A percentile compares a stretch with the other conserved stretches of the same genome.
Conservation (phyloP, 53 echinoderm and acorn worm species). For the Pentamera pediparva region DNA sequence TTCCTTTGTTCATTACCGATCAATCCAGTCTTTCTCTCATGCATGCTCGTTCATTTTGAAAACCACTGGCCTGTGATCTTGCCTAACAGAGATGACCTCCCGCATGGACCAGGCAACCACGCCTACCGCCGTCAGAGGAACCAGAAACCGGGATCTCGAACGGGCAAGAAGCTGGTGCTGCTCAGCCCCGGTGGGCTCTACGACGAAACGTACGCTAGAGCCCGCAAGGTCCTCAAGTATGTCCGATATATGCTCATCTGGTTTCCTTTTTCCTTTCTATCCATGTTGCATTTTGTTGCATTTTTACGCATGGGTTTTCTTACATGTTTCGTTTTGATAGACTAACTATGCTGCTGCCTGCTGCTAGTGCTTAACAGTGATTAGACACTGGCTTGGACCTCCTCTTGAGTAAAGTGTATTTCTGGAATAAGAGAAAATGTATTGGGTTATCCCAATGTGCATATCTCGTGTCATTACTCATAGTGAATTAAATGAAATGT, state of each 20-base stretch:
- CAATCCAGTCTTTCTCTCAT: no score
- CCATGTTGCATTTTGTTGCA: neutral
- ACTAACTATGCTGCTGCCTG: no score
- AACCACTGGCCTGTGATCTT: slow-evolving; percentile 29
- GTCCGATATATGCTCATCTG: slow-evolving; percentile 5
- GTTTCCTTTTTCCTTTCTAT: neutral
- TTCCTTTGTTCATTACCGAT: neutral
- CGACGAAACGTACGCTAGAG: slow-evolving; percentile 65
- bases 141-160: neutral
- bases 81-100: slow-evolving; percentile 16
- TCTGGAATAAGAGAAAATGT: no score
- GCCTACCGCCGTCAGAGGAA: slow-evolving; percentile 5
- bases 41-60: no score
- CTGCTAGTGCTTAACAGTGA: no score
- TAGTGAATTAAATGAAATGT: no score
- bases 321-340: no score
- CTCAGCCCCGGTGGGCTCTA: slow-evolving; percentile 60
- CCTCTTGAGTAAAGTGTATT: no score
- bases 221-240: slow-evolving; percentile 85
- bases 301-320: no score
- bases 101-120: slow-evolving; percentile 20
- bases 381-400: no score
- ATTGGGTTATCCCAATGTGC: no score
- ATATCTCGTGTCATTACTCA: no score
- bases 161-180: neutral